phyloP scores from a whole-genome alignment of 2,113 vertebrate genomes.

The Acanthisitta chloris region DNA sequence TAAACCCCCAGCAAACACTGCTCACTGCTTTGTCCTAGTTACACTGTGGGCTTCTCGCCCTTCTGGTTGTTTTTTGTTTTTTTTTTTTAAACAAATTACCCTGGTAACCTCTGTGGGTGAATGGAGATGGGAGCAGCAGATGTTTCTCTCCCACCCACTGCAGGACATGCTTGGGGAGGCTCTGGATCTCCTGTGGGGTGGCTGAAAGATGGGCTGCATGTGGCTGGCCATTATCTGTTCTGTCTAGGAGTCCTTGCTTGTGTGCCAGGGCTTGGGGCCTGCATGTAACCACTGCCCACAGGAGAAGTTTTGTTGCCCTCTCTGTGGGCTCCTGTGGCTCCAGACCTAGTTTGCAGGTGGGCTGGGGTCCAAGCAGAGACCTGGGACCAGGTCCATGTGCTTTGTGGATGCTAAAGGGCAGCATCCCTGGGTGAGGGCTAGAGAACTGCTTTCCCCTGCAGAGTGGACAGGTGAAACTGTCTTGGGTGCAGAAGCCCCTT shows the following conservation, averaged over 20 bases:
- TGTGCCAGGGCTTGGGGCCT: background rate
- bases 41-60: background rate
- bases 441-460: background rate
- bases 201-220: background rate
- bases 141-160: background rate
- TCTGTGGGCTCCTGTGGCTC: background rate
- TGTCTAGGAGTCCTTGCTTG: background rate
- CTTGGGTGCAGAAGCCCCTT: background rate
- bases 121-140: background rate
- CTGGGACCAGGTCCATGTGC: background rate
- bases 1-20: slow-evolving; percentile 53
- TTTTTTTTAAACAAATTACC: background rate
- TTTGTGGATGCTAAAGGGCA: background rate
- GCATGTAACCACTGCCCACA: background rate
- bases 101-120: background rate
- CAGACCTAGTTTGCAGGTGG: background rate
- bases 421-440: background rate
- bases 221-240: background rate
- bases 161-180: background rate
- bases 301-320: background rate
- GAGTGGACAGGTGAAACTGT: background rate
- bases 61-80: background rate
- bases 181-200: background rate
- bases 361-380: background rate
- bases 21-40: slow-evolving; percentile 15